Base-by-base conservation (phyloP, 1,140 invertebrate species). In the Leptinotarsa texana region DNA sequence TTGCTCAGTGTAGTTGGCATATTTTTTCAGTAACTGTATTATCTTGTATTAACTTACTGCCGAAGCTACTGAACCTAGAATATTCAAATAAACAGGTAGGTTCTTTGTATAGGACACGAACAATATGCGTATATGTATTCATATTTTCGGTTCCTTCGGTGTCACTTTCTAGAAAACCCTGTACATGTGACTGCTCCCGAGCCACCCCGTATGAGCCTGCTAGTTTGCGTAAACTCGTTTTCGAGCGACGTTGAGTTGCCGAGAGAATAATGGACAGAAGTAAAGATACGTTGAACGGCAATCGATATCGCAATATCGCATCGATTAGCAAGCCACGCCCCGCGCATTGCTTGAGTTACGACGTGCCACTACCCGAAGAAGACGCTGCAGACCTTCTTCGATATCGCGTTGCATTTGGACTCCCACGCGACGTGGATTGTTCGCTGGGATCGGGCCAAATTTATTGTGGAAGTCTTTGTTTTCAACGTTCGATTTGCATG, bases 261-360 rank as follows among this genome's bases (percentile, higher is more conserved):
- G 51, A 57, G 51, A 57, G 51, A 57, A 57, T 57, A 57, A 57
- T 57, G 51, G 51, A 57, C 51, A 57, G 51, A 57, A 57, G 51
- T 57, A 57, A 57, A 57, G 51, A 57, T 57, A 57, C 51, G 51
- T 57, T 57, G 51, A 57, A 57, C 71, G 72, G 78, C 81, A 82
- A 82, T 82, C 81, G 81, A 82, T 82, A 82, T 76, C 81, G 81
- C 81, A 80, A 82, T 82, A 82, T 82, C 79, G 81, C 80, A 82
- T 82, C 81, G 81, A 82, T 82, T 82, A 82, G 81, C 71, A 78
- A 74, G 76, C 78, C 79, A 81, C 81, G 80, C 81, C 80, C 79
- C 81, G 74, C 80, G 80, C 79, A 82, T 82, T 81, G 80, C 78
- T 78, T 81, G 80, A 82, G 80, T 81, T 82, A 82, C 81, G 80